Evolutionary conservation across 2,888 invertebrate genomes (phyloP).

Genomic region (Patella depressa): DNA sequence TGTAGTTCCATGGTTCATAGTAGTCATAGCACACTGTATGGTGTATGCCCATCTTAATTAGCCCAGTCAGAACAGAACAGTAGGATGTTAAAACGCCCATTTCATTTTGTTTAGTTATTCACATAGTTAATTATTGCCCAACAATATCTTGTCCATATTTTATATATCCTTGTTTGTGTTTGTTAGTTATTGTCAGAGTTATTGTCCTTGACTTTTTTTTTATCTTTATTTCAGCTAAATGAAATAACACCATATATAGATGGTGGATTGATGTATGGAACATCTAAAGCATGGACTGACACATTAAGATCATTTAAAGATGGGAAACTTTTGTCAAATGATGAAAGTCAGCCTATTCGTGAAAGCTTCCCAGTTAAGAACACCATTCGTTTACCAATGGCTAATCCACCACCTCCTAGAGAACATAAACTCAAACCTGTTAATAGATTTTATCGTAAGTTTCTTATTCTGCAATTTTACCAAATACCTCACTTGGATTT

Average conservation of each 20-base stretch:
- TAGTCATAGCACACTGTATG: too few relatives aligned
- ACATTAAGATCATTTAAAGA: constrained; percentile 86
- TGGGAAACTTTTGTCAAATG: constrained; percentile 78
- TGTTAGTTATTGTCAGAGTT: not conserved
- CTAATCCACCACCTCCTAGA: constrained; percentile 56
- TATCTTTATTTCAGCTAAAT: constrained; percentile 76
- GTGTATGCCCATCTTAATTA: too few relatives aligned
- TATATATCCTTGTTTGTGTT: not conserved
- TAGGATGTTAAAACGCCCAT: too few relatives aligned
- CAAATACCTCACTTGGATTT: too few relatives aligned
- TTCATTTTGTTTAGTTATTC: not conserved
- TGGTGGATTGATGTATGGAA: constrained; percentile 97
- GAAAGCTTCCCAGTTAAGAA: constrained; percentile 52
- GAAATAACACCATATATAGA: constrained; percentile 99
- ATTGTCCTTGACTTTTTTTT: constrained; percentile 5
- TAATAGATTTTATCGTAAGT: constrained; percentile 55
- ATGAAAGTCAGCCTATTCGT: constrained; percentile 35
- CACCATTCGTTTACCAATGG: constrained; percentile 54
- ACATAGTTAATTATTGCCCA: constrained; percentile 6
- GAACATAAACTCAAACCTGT: constrained; percentile 55
- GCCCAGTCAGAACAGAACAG: too few relatives aligned
- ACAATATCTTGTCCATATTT: constrained; percentile 10
- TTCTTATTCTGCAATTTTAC: not conserved
- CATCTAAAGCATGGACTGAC: constrained; percentile 97
- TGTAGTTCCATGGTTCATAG: too few relatives aligned